phyloP scores from a whole-genome alignment of 2,888 invertebrate genomes.

The Tetranychus truncatus region DNA sequence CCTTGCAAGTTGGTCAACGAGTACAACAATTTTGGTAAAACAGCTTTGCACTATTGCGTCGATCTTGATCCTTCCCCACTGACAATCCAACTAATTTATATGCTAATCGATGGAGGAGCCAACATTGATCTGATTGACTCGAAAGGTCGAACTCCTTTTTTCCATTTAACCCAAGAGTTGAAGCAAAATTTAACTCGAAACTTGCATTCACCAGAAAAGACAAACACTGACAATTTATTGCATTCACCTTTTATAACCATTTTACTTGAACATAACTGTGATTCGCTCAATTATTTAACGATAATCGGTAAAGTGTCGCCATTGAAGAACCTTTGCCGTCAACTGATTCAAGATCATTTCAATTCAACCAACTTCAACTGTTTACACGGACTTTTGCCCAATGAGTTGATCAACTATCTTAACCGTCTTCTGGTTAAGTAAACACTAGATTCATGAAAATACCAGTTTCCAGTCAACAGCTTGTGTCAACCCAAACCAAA shows the following conservation, averaged over 20 bases:
- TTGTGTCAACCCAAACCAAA: no score
- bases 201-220: no score
- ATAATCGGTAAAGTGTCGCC: constrained; percentile 5
- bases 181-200: background rate
- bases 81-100: background rate
- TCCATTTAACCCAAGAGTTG: background rate
- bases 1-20: background rate
- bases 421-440: background rate
- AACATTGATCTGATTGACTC: background rate
- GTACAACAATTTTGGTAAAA: constrained; percentile 7
- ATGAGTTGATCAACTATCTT: background rate
- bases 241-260: background rate
- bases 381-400: background rate
- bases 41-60: background rate
- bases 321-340: background rate
- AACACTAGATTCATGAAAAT: background rate
- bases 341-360: constrained; percentile 8
- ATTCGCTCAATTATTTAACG: background rate
- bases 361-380: background rate
- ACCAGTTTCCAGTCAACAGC: no score
- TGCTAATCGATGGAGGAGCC: background rate
- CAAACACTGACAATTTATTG: background rate
- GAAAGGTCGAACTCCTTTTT: constrained; percentile 1
- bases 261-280: background rate
- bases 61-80: background rate